Conservation (phyloP, 2,888 invertebrate genomes). For the Holacanthella duospinosa region DNA sequence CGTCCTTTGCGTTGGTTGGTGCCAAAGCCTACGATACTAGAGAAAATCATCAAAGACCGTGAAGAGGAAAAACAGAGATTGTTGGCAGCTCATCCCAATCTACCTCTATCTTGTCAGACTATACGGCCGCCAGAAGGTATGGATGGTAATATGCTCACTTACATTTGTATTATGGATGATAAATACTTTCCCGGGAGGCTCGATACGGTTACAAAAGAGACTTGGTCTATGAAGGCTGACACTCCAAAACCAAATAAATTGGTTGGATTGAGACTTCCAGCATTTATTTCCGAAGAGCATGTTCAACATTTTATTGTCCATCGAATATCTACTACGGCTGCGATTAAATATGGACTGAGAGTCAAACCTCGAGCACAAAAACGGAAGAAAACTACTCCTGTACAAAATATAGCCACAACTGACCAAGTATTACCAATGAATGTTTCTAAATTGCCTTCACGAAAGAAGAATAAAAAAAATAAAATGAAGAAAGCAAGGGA, state of each 20-base stretch:
- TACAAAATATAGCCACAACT: too few relatives aligned
- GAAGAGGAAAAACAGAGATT: neutral
- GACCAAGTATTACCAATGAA: too few relatives aligned
- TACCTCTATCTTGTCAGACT: neutral
- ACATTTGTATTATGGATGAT: conserved; percentile 10
- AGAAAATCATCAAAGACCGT: neutral
- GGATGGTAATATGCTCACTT: neutral
- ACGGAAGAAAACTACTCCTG: too few relatives aligned
- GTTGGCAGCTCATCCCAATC: neutral
- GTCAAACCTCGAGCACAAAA: conserved; percentile 16
- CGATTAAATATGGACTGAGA: conserved; percentile 14
- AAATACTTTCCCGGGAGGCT: conserved; percentile 11
- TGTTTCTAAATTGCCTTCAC: too few relatives aligned
- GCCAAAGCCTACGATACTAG: neutral
- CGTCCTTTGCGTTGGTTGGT: neutral
- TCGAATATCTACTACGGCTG: conserved; percentile 19
- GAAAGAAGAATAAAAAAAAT: too few relatives aligned
- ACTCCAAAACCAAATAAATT: neutral
- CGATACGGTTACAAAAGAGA: conserved; percentile 12
- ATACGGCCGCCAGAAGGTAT: too few relatives aligned
- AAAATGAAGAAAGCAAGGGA: too few relatives aligned
- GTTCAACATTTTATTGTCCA: conserved; percentile 6
- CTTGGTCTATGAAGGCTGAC: neutral
- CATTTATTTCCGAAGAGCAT: too few relatives aligned
- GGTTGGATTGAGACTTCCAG: conserved; percentile 16